These are phyloP conservation scores for Tragelaphus eurycerus DNA, from an alignment of 2,797 vertebrate genomes.

Conservation along the genomic window DNA sequence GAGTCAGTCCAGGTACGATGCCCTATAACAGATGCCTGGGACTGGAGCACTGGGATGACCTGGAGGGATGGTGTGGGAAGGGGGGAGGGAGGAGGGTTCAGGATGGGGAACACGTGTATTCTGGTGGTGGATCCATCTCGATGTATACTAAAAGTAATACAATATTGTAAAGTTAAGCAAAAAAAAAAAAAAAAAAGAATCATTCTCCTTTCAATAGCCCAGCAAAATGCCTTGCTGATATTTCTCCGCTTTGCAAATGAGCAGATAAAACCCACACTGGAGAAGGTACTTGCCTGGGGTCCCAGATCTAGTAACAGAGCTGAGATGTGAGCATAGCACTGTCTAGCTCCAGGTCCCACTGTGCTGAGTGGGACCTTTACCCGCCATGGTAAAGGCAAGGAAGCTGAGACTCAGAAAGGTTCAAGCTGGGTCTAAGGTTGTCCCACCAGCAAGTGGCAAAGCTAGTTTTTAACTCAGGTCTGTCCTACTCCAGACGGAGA, in stretches of 20 bases:
- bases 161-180: too few relatives aligned
- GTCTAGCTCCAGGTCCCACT: rapidly evolving
- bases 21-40: too few relatives aligned
- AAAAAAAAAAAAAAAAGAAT: too few relatives aligned
- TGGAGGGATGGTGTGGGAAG: too few relatives aligned
- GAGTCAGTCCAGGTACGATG: too few relatives aligned
- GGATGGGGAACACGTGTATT: too few relatives aligned
- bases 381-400: not conserved
- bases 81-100: too few relatives aligned
- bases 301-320: not conserved
- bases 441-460: not conserved
- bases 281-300: not conserved
- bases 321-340: not conserved
- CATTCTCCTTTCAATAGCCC: not conserved
- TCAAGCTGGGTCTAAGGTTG: not conserved
- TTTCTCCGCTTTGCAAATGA: not conserved
- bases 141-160: too few relatives aligned
- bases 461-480: not conserved
- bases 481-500: not conserved
- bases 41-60: too few relatives aligned
- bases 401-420: not conserved
- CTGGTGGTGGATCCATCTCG: too few relatives aligned
- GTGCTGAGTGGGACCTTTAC: not conserved
- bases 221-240: not conserved
- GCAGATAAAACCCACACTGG: not conserved